A percentile compares a stretch with the other conserved stretches of the same genome.
These are phyloP conservation scores for Passer montanus DNA, from an alignment of 2,113 vertebrate species.

Conservation along the genomic window DNA sequence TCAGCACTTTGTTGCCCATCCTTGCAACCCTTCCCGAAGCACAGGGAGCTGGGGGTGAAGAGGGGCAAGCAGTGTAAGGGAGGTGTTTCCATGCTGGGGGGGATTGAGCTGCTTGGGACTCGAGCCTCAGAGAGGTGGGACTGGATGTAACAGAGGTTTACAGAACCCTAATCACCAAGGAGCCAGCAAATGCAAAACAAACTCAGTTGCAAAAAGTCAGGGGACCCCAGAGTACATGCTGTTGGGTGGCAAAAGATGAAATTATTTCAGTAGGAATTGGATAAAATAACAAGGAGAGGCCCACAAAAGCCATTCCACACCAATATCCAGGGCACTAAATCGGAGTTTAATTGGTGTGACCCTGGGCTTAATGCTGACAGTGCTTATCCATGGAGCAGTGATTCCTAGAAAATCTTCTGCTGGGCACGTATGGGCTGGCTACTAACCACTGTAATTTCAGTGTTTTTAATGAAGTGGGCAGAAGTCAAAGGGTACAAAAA, in stretches of 20 bases:
- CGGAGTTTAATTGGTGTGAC: not conserved
- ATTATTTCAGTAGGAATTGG: not conserved
- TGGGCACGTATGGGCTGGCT: not conserved
- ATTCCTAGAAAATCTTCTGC: not conserved
- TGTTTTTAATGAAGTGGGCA: not conserved
- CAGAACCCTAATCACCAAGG: not conserved
- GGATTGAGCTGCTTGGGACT: not conserved
- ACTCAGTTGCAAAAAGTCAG: not conserved
- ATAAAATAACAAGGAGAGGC: not conserved
- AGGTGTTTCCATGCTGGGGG: not conserved
- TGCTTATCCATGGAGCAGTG: not conserved
- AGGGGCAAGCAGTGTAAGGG: not conserved
- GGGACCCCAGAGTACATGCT: not conserved
- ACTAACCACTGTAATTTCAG: not conserved
- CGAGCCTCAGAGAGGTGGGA: not conserved
- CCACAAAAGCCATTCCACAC: fast-evolving
- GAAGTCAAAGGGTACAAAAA: not conserved
- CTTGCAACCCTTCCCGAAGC: not conserved
- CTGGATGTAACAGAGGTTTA: not conserved
- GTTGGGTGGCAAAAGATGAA: not conserved
- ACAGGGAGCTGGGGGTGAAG: not conserved
- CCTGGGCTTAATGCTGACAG: not conserved
- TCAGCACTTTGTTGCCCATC: not conserved
- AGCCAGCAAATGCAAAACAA: not conserved
- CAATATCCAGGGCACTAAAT: not conserved